Evolutionary conservation across 1,140 invertebrate species (phyloP), one percentile per base, ranked within the genome.

Genomic region (Sycobia sp.): DNA sequence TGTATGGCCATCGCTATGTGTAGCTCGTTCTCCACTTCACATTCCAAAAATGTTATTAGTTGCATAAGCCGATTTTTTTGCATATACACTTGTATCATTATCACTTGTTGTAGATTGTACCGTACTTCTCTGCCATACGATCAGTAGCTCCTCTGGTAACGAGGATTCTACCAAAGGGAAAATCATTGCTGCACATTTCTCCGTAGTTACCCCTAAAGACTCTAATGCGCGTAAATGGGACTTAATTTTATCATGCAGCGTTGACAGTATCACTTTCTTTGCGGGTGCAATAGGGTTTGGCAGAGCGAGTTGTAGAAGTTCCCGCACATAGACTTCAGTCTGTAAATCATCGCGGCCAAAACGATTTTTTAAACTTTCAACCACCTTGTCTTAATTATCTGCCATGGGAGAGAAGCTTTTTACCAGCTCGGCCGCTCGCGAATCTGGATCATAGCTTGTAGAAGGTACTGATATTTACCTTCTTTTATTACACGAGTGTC

Each of bases 261-360:
- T 32, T 4, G 14, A 29, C 5, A 50, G 20, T 16, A 9, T 1
- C 1, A 50, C n/a, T 3, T 9, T 50, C 18, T 50, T 50, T 32
- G 29, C 5, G 5, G 44, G 14, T 18, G 2, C 41, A 2, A 50
- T 39, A 4, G 54, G 46, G 46, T 57, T 57, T 39, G 57, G 27
- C 16, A 57, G 20, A 13, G 51, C 66, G 16, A 76, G 27, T 22
- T 57, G 44, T 39, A 75, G 49, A 11, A 76, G 47, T 43, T 76
- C 72, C 43, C 73, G 36, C 22, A 77, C 69, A 69, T 76, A 77
- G 25, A 70, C 56, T 65, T 75, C 67, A 8, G 73, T 66, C 9
- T 69, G 53, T 10, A 71, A 22, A 10, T 73, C 67, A 4, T 73
- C 67, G 22, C 64, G 9, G 10, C 67, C 73, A 57, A 71, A 74